phyloP scores from a whole-genome alignment of 2,888 invertebrate genomes.

The Eledona agricola region DNA sequence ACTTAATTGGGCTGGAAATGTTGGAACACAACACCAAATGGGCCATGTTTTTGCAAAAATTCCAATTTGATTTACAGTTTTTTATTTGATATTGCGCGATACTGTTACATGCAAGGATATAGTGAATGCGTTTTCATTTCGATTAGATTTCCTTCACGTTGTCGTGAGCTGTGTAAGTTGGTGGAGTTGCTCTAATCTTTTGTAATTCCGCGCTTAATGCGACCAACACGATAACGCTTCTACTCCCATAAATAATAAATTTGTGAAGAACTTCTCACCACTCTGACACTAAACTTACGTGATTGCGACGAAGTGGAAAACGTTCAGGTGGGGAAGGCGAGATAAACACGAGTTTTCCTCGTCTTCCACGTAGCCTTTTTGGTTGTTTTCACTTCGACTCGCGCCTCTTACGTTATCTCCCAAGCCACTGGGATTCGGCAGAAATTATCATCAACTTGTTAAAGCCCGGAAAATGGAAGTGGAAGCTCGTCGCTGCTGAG shows the following conservation, averaged over 20 bases:
- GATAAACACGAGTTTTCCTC: constrained; percentile 13
- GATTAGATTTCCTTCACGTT: too few relatives aligned
- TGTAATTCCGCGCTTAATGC: too few relatives aligned
- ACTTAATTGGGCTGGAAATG: too few relatives aligned
- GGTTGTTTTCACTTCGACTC: constrained; percentile 13
- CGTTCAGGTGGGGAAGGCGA: constrained; percentile 24
- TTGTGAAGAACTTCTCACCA: constrained; percentile 19
- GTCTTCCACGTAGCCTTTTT: constrained; percentile 4
- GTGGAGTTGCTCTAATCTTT: too few relatives aligned
- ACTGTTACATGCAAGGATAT: too few relatives aligned
- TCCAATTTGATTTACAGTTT: too few relatives aligned
- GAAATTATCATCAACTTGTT: constrained; percentile 37
- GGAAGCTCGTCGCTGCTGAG: constrained; percentile 30
- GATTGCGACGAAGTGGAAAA: constrained; percentile 21
- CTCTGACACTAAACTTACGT: constrained; percentile 21
- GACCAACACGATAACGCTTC: constrained; percentile 23
- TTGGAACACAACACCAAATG: too few relatives aligned
- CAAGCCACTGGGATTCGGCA: constrained; percentile 18
- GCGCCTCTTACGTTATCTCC: constrained; percentile 24
- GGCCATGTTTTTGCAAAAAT: too few relatives aligned
- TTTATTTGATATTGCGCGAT: too few relatives aligned
- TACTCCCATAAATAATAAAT: constrained; percentile 29
- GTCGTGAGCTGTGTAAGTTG: too few relatives aligned
- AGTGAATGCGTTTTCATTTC: too few relatives aligned
- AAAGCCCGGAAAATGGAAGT: constrained; percentile 30